phyloP scores from a whole-genome alignment of 2,888 invertebrate species.

The Aphidius colemani region DNA sequence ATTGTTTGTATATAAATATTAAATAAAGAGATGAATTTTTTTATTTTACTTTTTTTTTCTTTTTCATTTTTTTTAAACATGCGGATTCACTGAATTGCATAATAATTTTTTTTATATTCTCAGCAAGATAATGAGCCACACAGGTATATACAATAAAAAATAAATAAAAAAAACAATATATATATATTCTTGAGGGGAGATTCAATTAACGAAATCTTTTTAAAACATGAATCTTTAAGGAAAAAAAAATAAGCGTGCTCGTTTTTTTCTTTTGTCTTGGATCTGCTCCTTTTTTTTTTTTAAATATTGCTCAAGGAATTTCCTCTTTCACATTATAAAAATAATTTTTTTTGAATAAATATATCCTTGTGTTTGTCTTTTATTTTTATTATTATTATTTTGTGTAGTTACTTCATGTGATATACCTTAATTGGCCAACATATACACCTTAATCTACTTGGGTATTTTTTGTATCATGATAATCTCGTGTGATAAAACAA shows the following conservation, averaged over 20 bases:
- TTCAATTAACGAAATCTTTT: constrained; percentile 14
- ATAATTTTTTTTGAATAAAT: neutral
- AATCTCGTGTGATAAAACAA: no score
- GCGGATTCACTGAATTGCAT: constrained; percentile 17
- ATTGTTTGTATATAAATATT: no score
- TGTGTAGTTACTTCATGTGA: neutral
- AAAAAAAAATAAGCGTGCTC: constrained; percentile 1
- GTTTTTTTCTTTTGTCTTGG: constrained; percentile 4
- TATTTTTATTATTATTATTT: neutral
- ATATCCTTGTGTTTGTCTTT: neutral
- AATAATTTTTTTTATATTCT: neutral
- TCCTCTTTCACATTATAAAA: constrained; percentile 16
- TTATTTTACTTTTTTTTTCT: constrained; percentile 6
- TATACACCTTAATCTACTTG: neutral
- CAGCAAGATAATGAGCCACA: neutral
- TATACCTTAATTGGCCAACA: neutral
- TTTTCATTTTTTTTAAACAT: constrained; percentile 33
- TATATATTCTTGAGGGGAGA: neutral
- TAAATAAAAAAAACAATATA: no score
- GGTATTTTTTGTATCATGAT: neutral
- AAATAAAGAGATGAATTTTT: constrained; percentile 10
- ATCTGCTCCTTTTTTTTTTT: neutral
- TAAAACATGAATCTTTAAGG: neutral
- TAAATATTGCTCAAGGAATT: constrained; percentile 15
- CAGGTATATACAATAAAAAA: no score